These are phyloP conservation scores for Cremastobaeus sp. DNA, from an alignment of 2,888 invertebrate species.

Conservation along the genomic window DNA sequence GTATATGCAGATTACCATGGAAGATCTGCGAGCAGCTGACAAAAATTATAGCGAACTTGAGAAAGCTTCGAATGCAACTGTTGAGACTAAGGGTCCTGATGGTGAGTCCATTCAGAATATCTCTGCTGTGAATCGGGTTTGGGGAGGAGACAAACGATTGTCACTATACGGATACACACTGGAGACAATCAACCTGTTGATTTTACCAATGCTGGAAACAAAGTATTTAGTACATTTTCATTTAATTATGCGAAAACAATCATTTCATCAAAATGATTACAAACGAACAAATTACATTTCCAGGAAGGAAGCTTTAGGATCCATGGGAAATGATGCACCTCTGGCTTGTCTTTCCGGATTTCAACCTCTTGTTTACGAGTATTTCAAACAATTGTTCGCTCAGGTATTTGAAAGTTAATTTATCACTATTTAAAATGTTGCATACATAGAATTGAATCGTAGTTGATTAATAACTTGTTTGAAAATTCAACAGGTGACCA, in stretches of 20 bases:
- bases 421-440: not conserved
- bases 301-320: constrained; percentile 98
- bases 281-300: too few relatives aligned
- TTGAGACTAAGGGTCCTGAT: constrained; percentile 62
- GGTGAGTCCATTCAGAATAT: constrained; percentile 69
- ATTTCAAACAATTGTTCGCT: constrained; percentile 99
- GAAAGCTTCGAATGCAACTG: constrained; percentile 74
- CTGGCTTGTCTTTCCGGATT: constrained; percentile 97
- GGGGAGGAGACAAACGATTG: constrained; percentile 88
- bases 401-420: constrained; percentile 82
- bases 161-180: constrained; percentile 95
- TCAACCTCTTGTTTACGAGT: constrained; percentile 96
- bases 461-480: not conserved
- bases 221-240: too few relatives aligned
- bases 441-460: constrained; percentile 5
- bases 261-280: too few relatives aligned
- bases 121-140: constrained; percentile 77
- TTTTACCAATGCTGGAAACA: constrained; percentile 97
- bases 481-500: constrained; percentile 84
- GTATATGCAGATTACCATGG: constrained; percentile 86
- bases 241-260: too few relatives aligned
- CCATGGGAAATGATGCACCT: constrained; percentile 99
- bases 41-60: constrained; percentile 74
- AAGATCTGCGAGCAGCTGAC: constrained; percentile 86
- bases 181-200: constrained; percentile 95